Conservation (phyloP, 2,888 invertebrate species). For the Acheta domesticus region DNA sequence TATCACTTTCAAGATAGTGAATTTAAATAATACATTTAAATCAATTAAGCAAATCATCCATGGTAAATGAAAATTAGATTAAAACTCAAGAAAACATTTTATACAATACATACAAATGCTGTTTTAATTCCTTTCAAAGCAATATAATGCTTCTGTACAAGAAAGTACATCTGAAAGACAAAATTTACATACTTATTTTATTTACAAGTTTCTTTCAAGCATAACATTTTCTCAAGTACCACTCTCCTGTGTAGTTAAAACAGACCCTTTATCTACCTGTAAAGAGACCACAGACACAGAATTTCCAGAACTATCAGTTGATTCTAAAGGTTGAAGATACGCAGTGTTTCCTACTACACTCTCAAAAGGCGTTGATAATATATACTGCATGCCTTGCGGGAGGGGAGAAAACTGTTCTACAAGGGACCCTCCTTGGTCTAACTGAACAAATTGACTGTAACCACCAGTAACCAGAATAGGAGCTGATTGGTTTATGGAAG, state of each 20-base stretch:
- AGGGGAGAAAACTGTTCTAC: slow-evolving; percentile 29
- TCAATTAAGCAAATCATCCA: no score
- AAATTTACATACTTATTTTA: background rate
- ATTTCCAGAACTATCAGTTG: background rate
- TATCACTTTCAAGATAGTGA: no score
- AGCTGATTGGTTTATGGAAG: slow-evolving; percentile 28
- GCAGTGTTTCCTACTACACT: slow-evolving; percentile 24
- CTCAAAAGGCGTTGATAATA: slow-evolving; percentile 29
- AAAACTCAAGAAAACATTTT: no score
- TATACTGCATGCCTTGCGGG: slow-evolving; percentile 30
- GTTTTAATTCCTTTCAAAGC: background rate
- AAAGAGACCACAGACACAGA: slow-evolving; percentile 5
- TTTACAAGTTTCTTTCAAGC: background rate
- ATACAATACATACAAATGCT: no score
- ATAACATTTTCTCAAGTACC: background rate
- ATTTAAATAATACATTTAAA: no score
- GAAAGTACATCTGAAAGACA: background rate
- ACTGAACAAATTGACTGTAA: slow-evolving; percentile 27
- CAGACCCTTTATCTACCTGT: background rate
- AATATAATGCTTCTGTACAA: background rate
- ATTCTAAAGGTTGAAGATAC: slow-evolving; percentile 26
- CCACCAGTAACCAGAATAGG: slow-evolving; percentile 26
- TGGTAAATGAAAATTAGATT: no score
- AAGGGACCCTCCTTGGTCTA: slow-evolving; percentile 24
- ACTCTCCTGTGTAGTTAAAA: background rate